Conservation (phyloP, 92 coral and sea anemone genomes). For the Phenganax marumi region DNA sequence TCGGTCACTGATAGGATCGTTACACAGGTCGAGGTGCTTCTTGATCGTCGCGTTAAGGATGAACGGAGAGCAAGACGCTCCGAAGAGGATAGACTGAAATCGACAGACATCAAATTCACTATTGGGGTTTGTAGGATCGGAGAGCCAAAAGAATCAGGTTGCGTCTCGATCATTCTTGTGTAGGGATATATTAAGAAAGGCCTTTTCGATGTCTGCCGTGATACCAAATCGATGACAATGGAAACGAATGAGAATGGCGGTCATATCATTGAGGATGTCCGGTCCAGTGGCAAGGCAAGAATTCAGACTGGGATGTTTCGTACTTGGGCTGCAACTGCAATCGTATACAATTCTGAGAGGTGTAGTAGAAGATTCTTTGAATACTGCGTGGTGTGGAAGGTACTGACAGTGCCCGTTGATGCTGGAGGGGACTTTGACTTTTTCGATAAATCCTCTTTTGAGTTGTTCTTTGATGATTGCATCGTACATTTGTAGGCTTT, state of each 20-base stretch:
- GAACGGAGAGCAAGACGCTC: too few relatives aligned
- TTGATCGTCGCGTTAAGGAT: too few relatives aligned
- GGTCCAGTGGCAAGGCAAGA: slow-evolving; percentile 52
- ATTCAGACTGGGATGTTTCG: slow-evolving; percentile 53
- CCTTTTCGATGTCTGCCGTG: slow-evolving; percentile 59
- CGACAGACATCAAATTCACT: slow-evolving; percentile 48
- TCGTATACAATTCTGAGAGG: slow-evolving; percentile 58
- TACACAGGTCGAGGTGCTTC: too few relatives aligned
- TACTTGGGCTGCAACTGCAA: too few relatives aligned
- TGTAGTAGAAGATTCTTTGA: slow-evolving; percentile 50
- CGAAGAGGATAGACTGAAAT: slow-evolving; percentile 35
- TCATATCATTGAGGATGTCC: slow-evolving; percentile 41
- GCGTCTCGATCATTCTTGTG: slow-evolving; percentile 55
- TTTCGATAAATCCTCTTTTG: slow-evolving; percentile 52
- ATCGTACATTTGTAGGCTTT: slow-evolving; percentile 36
- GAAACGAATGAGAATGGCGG: slow-evolving; percentile 54
- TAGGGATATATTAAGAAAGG: slow-evolving; percentile 43
- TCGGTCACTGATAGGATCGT: too few relatives aligned
- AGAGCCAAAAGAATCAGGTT: slow-evolving; percentile 53
- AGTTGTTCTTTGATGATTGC: slow-evolving; percentile 37
- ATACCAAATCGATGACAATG: slow-evolving; percentile 37
- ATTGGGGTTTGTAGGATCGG: slow-evolving; percentile 40
- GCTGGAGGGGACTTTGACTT: slow-evolving; percentile 21
- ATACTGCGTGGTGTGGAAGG: slow-evolving; percentile 60
- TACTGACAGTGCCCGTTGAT: slow-evolving; percentile 30